These are phyloP conservation scores for Ictalurus furcatus DNA, from an alignment of 2,113 vertebrate genomes.

Conservation along the genomic window DNA sequence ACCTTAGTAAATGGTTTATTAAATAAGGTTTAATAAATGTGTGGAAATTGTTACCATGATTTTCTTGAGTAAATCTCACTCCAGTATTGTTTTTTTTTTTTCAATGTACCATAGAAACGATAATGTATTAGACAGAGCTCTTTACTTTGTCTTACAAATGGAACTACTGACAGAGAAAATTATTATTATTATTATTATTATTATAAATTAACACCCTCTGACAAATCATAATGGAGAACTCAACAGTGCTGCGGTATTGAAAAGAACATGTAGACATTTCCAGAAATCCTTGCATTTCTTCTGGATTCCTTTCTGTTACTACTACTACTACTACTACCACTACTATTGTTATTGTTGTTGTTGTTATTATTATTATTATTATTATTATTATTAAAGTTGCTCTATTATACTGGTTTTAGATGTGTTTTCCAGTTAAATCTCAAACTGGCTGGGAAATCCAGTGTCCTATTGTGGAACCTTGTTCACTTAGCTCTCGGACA, in stretches of 20 bases:
- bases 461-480: not conserved
- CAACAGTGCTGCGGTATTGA: not conserved
- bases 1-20: too few relatives aligned
- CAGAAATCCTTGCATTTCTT: not conserved
- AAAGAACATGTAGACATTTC: not conserved
- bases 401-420: not conserved
- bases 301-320: not conserved
- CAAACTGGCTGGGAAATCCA: not conserved
- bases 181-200: too few relatives aligned
- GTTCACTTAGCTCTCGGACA: not conserved
- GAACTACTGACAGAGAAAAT: not conserved
- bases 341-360: too few relatives aligned
- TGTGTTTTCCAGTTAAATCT: not conserved
- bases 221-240: too few relatives aligned
- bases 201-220: too few relatives aligned
- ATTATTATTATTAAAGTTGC: not conserved
- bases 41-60: too few relatives aligned
- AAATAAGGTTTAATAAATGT: too few relatives aligned
- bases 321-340: too few relatives aligned
- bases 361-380: not conserved
- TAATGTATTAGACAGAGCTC: not conserved
- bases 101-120: not conserved
- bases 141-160: not conserved
- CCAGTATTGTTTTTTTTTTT: too few relatives aligned
- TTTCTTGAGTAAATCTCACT: too few relatives aligned